These are phyloP conservation scores for Zosterops japonicus DNA, from an alignment of 2,113 vertebrate species.

Conservation along the genomic window DNA sequence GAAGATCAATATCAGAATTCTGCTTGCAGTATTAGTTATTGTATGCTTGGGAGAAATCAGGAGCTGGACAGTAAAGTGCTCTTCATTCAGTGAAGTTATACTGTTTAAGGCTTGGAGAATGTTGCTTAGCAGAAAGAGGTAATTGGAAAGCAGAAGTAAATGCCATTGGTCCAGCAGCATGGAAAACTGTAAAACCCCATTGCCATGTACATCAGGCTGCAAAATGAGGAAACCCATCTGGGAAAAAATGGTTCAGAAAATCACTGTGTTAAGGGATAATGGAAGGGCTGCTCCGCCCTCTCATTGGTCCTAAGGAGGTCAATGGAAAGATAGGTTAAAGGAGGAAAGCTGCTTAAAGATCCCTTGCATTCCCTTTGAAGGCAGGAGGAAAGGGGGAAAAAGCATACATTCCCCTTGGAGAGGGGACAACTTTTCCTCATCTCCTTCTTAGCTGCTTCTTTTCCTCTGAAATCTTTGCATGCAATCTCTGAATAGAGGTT, in stretches of 20 bases:
- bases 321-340: not conserved
- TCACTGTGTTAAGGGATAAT: not conserved
- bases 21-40: not conserved
- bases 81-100: not conserved
- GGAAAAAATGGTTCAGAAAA: not conserved
- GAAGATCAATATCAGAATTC: not conserved
- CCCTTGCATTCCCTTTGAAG: fast-evolving
- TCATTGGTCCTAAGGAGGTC: not conserved
- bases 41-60: not conserved
- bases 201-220: not conserved
- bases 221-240: not conserved
- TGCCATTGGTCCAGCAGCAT: not conserved
- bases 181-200: not conserved
- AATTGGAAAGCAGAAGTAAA: slow-evolving; percentile 18
- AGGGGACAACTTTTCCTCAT: not conserved
- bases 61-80: not conserved
- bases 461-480: not conserved
- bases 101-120: not conserved
- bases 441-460: not conserved
- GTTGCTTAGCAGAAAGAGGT: not conserved
- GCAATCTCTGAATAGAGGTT: not conserved
- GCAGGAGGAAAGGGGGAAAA: not conserved
- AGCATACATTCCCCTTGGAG: not conserved
- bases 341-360: not conserved
- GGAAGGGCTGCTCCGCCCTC: not conserved